Evolutionary conservation across 2,797 vertebrate species (phyloP).

Genomic region (Phrynocephalus vlangalii): DNA sequence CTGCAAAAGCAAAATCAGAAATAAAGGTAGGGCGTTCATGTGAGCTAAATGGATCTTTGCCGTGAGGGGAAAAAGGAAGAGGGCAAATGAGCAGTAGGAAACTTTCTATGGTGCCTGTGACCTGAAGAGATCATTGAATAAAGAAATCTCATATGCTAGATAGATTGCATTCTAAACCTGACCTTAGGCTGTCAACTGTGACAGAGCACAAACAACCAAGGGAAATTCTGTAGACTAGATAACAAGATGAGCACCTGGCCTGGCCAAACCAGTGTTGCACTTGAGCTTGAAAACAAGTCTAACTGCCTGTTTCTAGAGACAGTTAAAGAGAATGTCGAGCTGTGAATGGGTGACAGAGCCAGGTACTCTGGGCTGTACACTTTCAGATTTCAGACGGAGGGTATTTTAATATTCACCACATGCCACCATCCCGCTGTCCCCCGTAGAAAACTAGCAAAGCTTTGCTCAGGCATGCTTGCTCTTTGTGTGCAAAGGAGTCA

Average conservation of each 20-base stretch:
- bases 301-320: background rate
- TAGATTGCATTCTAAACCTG: no score
- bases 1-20: slow-evolving; percentile 4
- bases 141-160: background rate
- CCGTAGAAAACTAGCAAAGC: background rate
- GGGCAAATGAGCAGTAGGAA: background rate
- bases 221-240: background rate
- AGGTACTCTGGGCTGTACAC: background rate
- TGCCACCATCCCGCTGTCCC: background rate
- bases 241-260: no score
- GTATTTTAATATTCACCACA: background rate
- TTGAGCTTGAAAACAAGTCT: background rate
- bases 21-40: background rate
- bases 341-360: background rate
- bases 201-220: background rate
- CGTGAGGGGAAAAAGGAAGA: background rate
- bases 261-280: no score
- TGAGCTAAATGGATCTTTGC: background rate
- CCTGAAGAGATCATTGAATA: background rate
- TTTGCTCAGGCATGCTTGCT: background rate
- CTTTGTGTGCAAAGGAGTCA: background rate
- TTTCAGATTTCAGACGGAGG: background rate
- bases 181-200: background rate
- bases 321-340: background rate
- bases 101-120: background rate